phyloP scores from a whole-genome alignment of 2,113 vertebrate species.

The Sturnira hondurensis region DNA sequence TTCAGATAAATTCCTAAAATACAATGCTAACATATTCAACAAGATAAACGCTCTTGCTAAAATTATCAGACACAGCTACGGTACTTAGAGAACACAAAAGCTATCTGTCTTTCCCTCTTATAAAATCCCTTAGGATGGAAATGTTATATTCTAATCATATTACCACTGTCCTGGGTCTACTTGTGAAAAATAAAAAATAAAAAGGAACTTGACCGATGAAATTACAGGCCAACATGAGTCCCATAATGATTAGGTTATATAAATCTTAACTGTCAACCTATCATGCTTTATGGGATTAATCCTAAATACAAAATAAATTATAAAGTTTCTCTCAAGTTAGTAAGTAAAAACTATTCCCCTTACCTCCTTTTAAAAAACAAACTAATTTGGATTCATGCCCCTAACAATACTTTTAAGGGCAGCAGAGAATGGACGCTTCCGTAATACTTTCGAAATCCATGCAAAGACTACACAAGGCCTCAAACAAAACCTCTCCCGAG shows the following conservation, averaged over 20 bases:
- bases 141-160: neutral
- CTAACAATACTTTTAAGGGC: neutral
- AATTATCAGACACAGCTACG: neutral
- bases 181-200: neutral
- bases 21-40: neutral
- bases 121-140: neutral
- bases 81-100: conserved; percentile 12
- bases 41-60: neutral
- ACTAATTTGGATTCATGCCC: neutral
- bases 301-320: neutral
- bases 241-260: neutral
- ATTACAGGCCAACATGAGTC: neutral
- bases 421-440: neutral
- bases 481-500: neutral
- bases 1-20: conserved; percentile 16
- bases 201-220: neutral
- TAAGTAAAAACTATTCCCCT: neutral
- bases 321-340: neutral
- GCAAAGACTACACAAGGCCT: neutral
- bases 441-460: neutral
- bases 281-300: neutral
- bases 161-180: neutral
- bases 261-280: neutral
- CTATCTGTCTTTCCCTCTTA: neutral
- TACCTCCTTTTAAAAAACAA: neutral